These are phyloP conservation scores for Eupithecia vulgata DNA, from an alignment of 2,888 invertebrate genomes.

Conservation along the genomic window DNA sequence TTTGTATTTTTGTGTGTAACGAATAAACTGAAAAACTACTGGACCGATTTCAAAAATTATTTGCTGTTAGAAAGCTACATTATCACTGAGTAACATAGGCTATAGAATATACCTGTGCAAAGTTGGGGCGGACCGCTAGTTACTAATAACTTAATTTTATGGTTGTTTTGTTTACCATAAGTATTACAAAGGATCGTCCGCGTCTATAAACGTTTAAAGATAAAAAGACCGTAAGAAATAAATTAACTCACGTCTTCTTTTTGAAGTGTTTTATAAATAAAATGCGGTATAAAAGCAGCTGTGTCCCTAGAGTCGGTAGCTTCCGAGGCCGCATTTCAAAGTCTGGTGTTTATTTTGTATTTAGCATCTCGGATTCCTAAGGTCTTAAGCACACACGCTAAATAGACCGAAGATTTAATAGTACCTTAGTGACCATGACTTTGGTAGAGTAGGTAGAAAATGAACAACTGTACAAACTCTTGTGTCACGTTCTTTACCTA, in stretches of 20 bases:
- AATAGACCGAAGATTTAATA: neutral
- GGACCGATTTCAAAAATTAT: too few species aligned
- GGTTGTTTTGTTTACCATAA: neutral
- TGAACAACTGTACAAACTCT: conserved; percentile 7
- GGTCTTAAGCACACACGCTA: conserved; percentile 24
- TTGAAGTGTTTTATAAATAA: conserved; percentile 60
- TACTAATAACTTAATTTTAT: neutral
- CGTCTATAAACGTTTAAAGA: conserved; percentile 15
- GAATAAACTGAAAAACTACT: too few species aligned
- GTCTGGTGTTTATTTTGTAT: conserved; percentile 44
- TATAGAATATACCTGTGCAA: too few species aligned
- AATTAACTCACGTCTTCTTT: conserved; percentile 50
- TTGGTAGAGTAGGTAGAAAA: neutral
- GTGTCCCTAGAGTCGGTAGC: conserved; percentile 30
- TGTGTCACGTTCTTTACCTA: neutral
- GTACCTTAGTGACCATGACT: neutral
- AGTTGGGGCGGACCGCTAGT: too few species aligned
- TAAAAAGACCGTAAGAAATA: conserved; percentile 41
- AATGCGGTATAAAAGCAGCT: conserved; percentile 37
- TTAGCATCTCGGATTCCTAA: conserved; percentile 48
- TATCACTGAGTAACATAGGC: too few species aligned
- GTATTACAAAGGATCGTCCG: neutral
- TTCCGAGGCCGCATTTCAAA: conserved; percentile 25
- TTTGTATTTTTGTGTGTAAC: too few species aligned
- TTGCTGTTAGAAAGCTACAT: too few species aligned